Percentiles rank a stretch among this genome's conserved stretches.
Evolutionary conservation across 2,888 invertebrate genomes (phyloP).

Genomic region (Prostheceraeus crozeri): DNA sequence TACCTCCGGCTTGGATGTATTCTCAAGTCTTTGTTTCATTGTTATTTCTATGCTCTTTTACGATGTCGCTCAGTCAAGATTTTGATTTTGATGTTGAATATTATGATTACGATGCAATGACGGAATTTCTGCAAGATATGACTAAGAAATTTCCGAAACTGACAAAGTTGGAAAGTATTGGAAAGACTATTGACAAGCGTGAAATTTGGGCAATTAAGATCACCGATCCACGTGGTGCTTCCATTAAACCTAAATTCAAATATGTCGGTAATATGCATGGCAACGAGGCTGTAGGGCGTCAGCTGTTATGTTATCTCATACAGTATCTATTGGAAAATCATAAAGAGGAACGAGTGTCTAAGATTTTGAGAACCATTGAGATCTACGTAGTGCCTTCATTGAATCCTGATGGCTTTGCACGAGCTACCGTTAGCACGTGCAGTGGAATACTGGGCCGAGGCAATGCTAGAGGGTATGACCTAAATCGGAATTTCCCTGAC

Average conservation of each 20-base stretch:
- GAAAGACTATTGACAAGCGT: constrained; percentile 9
- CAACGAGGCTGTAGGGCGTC: constrained; percentile 7
- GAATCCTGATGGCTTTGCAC: constrained; percentile 94
- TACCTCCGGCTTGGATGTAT: too few species aligned
- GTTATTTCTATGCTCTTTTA: too few species aligned
- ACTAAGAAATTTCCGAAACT: too few species aligned
- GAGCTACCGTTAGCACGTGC: constrained; percentile 68
- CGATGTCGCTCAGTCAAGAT: too few species aligned
- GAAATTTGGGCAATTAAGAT: constrained; percentile 9
- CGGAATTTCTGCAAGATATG: too few species aligned
- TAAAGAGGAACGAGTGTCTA: too few species aligned
- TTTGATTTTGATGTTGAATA: too few species aligned
- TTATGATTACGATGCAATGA: too few species aligned
- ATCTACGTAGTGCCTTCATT: constrained; percentile 90
- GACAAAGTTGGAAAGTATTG: not conserved
- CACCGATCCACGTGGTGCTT: too few species aligned
- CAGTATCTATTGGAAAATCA: too few species aligned
- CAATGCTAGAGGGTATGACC: constrained; percentile 73
- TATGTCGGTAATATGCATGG: constrained; percentile 5
- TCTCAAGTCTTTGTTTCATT: too few species aligned
- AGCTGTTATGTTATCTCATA: constrained; percentile 1
- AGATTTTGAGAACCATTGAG: too few species aligned
- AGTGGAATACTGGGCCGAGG: constrained; percentile 65
- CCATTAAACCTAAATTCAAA: constrained; percentile 3
- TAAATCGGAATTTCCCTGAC: constrained; percentile 73